Evolutionary conservation across 2,797 vertebrate species (phyloP).

Genomic region (Gouania willdenowi): DNA sequence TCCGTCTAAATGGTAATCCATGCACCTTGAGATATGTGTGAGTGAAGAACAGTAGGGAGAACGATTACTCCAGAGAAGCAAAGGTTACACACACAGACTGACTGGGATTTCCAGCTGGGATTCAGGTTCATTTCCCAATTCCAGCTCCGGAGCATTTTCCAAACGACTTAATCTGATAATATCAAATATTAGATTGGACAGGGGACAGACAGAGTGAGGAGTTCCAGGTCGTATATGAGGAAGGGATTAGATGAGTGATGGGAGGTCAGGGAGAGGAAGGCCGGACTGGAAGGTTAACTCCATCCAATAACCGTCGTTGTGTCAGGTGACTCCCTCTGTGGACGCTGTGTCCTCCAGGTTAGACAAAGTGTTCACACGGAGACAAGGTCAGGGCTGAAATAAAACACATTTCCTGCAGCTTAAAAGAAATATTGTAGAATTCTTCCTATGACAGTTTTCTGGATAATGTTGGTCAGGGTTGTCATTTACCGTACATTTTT

Average conservation of each 20-base stretch:
- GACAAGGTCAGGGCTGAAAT: no score
- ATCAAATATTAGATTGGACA: slow-evolving; percentile 14
- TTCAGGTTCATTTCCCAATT: slow-evolving; percentile 15
- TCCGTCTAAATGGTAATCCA: background rate
- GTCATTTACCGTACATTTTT: no score
- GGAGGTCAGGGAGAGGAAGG: slow-evolving; percentile 4
- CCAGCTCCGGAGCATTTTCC: slow-evolving; percentile 1
- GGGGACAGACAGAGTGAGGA: slow-evolving; percentile 2
- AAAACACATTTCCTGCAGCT: no score
- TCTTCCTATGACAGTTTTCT: no score
- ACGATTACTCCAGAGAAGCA: background rate
- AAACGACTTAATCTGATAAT: slow-evolving; percentile 11
- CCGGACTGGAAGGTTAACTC: slow-evolving; percentile 4
- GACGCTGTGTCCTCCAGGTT: background rate
- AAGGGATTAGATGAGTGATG: slow-evolving; percentile 16
- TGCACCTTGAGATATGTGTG: background rate
- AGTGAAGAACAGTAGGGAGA: background rate
- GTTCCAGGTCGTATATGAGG: slow-evolving; percentile 17
- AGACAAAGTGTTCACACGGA: background rate
- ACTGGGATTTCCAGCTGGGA: background rate
- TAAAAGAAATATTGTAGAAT: no score
- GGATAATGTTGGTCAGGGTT: no score
- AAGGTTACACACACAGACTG: background rate
- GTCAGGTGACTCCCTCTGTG: background rate
- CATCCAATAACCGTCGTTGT: slow-evolving; percentile 10